Evolutionary conservation across 1,140 invertebrate species (phyloP), one percentile per base, ranked within the genome.

Genomic region (Lanistes nyassanus): DNA sequence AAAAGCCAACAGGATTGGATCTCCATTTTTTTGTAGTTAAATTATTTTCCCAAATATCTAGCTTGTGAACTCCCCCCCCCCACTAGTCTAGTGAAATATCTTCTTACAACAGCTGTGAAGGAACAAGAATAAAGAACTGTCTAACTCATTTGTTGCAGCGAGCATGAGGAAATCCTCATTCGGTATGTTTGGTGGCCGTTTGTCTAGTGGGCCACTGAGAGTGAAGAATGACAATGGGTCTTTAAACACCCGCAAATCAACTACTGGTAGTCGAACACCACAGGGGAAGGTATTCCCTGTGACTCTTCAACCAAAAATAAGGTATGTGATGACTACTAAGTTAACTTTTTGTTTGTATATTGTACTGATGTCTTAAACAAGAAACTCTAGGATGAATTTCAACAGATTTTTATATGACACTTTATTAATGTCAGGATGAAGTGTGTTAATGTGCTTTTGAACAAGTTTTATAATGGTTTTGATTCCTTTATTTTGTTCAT

Each of bases 91-190:
- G n/a, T n/a, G n/a, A n/a, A n/a, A n/a, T n/a, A n/a, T n/a, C n/a
- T n/a, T n/a, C n/a, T n/a, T n/a, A n/a, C n/a, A n/a, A n/a, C n/a
- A n/a, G n/a, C n/a, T n/a, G n/a, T n/a, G n/a, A n/a, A n/a, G n/a
- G n/a, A n/a, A n/a, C n/a, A n/a, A n/a, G n/a, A n/a, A n/a, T n/a
- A n/a, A n/a, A n/a, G n/a, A 47, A 47, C 9, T 47, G 9, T 47
- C 0, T 47, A 47, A 47, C 5, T 47, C 19, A 16, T 47, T 47
- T 16, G 9, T 9, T 47, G 9, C 23, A 53, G 29, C 3, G 23
- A 69, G 26, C 23, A 69, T 69, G 67, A 39, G 67, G 29, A 69
- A 69, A 69, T 69, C 67, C 11, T 72, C 70, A n/a, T 72, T 72
- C 21, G 55, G 70, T 29, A 53, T 60, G 36, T 60, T 72, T 60